Conservation (phyloP, 1,140 invertebrate genomes). For the Aradophagus sp. region DNA sequence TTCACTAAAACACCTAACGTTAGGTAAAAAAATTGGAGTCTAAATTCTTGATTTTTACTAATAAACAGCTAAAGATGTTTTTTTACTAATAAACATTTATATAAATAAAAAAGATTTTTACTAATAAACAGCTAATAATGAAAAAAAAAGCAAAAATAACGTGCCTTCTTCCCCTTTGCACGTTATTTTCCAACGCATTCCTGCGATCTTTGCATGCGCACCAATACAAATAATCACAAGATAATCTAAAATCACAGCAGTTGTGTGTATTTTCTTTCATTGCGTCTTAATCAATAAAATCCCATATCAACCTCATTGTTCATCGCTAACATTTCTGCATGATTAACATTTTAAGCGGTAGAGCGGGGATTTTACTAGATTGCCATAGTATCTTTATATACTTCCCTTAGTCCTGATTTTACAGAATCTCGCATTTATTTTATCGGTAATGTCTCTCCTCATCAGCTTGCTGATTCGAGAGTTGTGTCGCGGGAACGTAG, state of each 20-base stretch:
- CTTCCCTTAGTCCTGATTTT: constrained; percentile 2
- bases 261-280: neutral
- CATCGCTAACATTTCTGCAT: too few relatives aligned
- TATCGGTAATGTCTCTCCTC: constrained; percentile 14
- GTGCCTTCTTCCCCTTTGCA: constrained; percentile 7
- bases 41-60: too few relatives aligned
- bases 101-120: too few relatives aligned
- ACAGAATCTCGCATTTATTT: constrained; percentile 31
- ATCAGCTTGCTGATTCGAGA: constrained; percentile 1
- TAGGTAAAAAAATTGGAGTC: too few relatives aligned
- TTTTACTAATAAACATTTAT: too few relatives aligned
- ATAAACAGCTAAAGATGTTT: too few relatives aligned
- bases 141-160: constrained; percentile 7
- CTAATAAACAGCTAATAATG: too few relatives aligned
- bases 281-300: too few relatives aligned
- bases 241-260: constrained; percentile 21
- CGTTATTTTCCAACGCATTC: neutral
- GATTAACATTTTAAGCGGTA: too few relatives aligned
- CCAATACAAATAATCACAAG: constrained; percentile 20
- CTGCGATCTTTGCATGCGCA: neutral
- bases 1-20: too few relatives aligned
- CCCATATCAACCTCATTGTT: too few relatives aligned
- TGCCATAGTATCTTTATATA: neutral
- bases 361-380: neutral
- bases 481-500: constrained; percentile 5